Conservation (phyloP, 2,888 invertebrate species). For the Pyrrhopygopsis socrates region DNA sequence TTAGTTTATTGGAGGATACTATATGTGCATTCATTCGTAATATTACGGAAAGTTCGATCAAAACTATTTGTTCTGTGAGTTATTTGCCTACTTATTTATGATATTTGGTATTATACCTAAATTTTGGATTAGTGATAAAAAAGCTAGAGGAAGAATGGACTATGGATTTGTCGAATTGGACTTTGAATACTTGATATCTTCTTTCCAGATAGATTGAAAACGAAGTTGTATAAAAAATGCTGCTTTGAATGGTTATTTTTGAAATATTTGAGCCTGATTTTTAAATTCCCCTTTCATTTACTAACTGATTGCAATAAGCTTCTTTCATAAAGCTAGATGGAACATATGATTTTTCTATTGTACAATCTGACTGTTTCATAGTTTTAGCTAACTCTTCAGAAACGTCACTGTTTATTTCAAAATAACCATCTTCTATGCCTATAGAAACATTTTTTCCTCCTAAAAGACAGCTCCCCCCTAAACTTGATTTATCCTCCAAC, state of each 20-base stretch:
- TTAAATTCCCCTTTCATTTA: neutral
- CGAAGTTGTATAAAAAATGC: neutral
- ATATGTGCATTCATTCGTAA: too few relatives aligned
- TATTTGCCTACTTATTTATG: too few relatives aligned
- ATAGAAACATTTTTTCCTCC: conserved; percentile 14
- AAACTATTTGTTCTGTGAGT: too few relatives aligned
- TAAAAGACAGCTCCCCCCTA: conserved; percentile 7
- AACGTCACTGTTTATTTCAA: neutral
- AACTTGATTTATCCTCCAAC: conserved; percentile 13
- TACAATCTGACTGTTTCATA: conserved; percentile 13
- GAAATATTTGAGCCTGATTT: neutral
- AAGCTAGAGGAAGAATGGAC: conserved; percentile 24
- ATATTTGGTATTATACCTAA: too few relatives aligned
- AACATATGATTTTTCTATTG: conserved; percentile 2
- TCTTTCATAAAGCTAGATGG: conserved; percentile 1
- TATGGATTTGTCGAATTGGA: conserved; percentile 17
- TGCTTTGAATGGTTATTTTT: neutral
- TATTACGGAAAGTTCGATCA: too few relatives aligned
- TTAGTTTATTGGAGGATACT: too few relatives aligned
- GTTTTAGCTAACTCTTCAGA: conserved; percentile 5
- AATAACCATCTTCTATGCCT: neutral
- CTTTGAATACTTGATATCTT: neutral
- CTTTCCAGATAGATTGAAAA: conserved; percentile 1
- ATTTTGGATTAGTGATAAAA: conserved; percentile 8
- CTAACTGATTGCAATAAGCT: neutral